Conservation (phyloP, 2,113 vertebrate species). For the Cettia cetti region DNA sequence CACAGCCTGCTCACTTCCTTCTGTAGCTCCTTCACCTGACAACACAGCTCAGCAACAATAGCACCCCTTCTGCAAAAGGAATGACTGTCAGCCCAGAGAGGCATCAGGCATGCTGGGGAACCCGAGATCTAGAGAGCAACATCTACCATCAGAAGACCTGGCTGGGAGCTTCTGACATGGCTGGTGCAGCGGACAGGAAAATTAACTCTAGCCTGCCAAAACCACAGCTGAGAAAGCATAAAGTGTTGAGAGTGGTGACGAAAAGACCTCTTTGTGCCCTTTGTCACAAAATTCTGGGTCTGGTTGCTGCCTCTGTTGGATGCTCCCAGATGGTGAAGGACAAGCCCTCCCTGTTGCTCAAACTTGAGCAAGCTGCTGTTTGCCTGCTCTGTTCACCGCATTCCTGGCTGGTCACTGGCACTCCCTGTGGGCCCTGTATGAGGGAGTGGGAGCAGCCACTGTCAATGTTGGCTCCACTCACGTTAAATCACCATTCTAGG, state of each 20-base stretch:
- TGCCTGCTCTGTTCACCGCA: not conserved
- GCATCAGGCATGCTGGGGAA: not conserved
- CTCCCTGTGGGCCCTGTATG: fast-evolving
- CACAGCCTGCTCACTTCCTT: not conserved
- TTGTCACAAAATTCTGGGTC: not conserved
- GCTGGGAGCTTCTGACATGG: not conserved
- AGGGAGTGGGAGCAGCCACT: fast-evolving
- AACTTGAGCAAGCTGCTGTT: not conserved
- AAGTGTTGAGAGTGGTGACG: not conserved
- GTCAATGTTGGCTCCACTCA: fast-evolving
- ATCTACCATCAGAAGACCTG: not conserved
- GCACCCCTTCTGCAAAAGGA: not conserved
- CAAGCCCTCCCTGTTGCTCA: no score
- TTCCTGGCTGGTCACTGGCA: fast-evolving
- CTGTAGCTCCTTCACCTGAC: not conserved
- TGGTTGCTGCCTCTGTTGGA: fast-evolving
- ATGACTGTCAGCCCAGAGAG: not conserved
- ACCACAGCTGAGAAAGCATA: fast-evolving
- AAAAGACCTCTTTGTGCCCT: not conserved
- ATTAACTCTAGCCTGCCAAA: not conserved
- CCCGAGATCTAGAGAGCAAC: not conserved
- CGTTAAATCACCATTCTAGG: no score
- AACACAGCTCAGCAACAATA: not conserved
- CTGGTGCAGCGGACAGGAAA: no score
- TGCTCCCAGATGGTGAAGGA: not conserved